Base-by-base conservation (phyloP, 1,140 invertebrate genomes). In the Zaprionus ornatus region DNA sequence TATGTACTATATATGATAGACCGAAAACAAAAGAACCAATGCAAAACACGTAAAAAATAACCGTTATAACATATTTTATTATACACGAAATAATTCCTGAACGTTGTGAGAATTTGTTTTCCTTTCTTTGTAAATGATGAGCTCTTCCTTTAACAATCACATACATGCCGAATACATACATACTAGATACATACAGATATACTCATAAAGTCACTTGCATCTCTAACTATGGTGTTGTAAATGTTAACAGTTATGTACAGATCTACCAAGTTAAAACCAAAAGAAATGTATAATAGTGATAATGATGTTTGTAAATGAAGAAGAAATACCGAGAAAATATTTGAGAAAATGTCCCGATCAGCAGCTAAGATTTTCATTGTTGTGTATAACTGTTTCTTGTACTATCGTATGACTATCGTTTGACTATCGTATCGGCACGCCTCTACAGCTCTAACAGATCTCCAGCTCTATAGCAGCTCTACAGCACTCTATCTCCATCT, bases 171-270 rank as follows among this genome's bases (percentile, higher is more conserved):
- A 50, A 76, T 9, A 56, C 29, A 64, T 19, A 60, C 42, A 61
- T 48, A 59, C 32, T 3, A 65, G n/a, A 57, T 55, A 57, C 19
- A 37, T 45, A 32, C 21, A 52, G 27, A 29, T 21, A 65, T 12
- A 40, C 35, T 66, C 52, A 60, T 40, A 23, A 17, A 59, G 37
- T 56, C 69, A 77, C 68, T 56, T 67, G 78, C 82, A 84, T 81
- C 83, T 75, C 48, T 25, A 75, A 74, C 57, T 64, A 79, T 77
- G 73, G 77, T 88, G 73, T 88, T 88, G 80, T 88, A 88, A 87
- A 88, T 80, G 84, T 69, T 80, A 69, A 73, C 69, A 77, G 56
- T 55, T 74, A 74, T 84, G 78, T 84, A 78, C 79, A 77, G 67
- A 68, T 17, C 21, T 77, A 29, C 79, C 59, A 32, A 40, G 25